Evolutionary conservation across 2,888 invertebrate genomes (phyloP), one percentile per base, ranked within the genome.

Genomic region (Ctena decussata): DNA sequence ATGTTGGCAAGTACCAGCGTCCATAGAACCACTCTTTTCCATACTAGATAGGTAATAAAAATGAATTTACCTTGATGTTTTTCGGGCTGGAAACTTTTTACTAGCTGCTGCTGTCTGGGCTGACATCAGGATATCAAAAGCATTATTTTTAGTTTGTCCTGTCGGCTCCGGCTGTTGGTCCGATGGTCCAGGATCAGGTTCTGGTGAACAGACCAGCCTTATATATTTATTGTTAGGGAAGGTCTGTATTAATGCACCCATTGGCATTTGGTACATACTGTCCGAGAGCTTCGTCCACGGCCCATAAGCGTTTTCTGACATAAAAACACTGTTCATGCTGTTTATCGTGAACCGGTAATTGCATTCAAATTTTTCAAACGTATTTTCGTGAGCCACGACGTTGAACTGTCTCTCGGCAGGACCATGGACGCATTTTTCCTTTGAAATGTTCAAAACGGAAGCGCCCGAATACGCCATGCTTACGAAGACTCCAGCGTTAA

Each of bases 281-380:
- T 74, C 73, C 12, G 12, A 15, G n/a, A 74, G 73, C 24, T 74
- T 49, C 21, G 73, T 74, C 73, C 49, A 74, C 15, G 73, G 73
- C 2, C 73, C 73, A 30, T 5, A 32, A 8, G 15, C 49, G 11
- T 49, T 74, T 49, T 74, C 73, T 24, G 73, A 49, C 6, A 74
- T 1, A 32, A 46, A 74, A 27, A 49, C 73, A 12, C 6, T 3
- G n/a, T 32, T 46, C 32, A 46, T 32, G 21, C n/a, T 49, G 3
- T 44, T 12, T 39, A 74, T 35, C 18, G 3, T 21, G 18, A 32
- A 65, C 35, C 57, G 24, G 57, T 57, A 57, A 27, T 27, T 2
- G 27, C 57, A 27, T 41, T 72, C 72, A 44, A 72, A 72, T 41
- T 72, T 72, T 41, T 72, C 72, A 44, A 72, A 72, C 8, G 72